phyloP scores from a whole-genome alignment of 2,888 invertebrate species.

The Mythimna impura region DNA sequence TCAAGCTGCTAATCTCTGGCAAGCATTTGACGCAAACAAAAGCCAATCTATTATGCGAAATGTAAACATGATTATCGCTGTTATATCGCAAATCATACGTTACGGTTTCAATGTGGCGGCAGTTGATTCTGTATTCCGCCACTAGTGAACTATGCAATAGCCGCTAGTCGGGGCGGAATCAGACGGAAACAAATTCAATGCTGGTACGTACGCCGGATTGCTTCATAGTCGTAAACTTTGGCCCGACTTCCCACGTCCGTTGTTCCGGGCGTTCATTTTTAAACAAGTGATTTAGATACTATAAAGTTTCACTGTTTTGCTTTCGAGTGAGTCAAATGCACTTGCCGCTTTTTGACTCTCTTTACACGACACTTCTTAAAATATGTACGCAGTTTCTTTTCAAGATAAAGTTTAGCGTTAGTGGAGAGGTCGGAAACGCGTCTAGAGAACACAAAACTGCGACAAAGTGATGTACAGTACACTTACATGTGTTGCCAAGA shows the following conservation, averaged over 20 bases:
- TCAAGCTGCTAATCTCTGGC: background rate
- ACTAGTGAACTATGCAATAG: conserved; percentile 81
- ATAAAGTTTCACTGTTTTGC: conserved; percentile 71
- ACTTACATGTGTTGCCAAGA: conserved; percentile 15
- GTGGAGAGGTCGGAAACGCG: conserved; percentile 20
- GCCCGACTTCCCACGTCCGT: conserved; percentile 76
- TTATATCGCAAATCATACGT: conserved; percentile 70
- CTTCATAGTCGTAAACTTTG: conserved; percentile 81
- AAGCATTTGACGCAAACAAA: conserved; percentile 23
- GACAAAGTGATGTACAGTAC: conserved; percentile 3
- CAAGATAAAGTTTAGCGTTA: conserved; percentile 42
- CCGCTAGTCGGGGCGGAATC: conserved; percentile 70
- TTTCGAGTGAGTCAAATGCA: conserved; percentile 63
- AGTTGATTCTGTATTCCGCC: conserved; percentile 78
- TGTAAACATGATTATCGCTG: conserved; percentile 57
- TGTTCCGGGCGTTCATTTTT: conserved; percentile 81
- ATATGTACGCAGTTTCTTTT: conserved; percentile 57
- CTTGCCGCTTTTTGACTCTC: conserved; percentile 56
- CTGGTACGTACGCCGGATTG: conserved; percentile 73
- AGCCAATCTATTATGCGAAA: conserved; percentile 35
- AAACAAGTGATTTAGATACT: conserved; percentile 82
- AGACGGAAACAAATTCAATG: conserved; percentile 82
- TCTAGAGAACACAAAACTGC: conserved; percentile 15
- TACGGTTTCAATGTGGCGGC: conserved; percentile 70
- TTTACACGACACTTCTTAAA: conserved; percentile 54